A percentile compares a stretch with the other conserved stretches of the same genome.
These are phyloP conservation scores for Notothenia coriiceps DNA, from an alignment of 2,113 vertebrate genomes.

Conservation along the genomic window DNA sequence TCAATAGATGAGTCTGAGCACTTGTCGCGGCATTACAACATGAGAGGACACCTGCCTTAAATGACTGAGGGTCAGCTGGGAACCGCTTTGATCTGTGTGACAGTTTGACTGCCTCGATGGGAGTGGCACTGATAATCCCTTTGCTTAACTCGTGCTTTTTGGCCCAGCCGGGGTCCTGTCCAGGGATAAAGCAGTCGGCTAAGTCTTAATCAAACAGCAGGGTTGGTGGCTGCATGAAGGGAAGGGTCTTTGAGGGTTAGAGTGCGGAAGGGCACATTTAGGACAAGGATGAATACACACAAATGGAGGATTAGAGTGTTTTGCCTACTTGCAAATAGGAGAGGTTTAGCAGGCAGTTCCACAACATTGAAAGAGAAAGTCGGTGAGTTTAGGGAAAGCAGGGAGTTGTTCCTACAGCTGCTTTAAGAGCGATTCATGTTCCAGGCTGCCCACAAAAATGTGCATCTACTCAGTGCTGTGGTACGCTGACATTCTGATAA, in stretches of 20 bases:
- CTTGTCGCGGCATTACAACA: conserved; percentile 81
- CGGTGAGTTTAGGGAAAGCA: conserved; percentile 40
- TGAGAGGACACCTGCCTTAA: conserved; percentile 86
- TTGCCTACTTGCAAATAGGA: conserved; percentile 77
- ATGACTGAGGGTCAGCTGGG: conserved; percentile 84
- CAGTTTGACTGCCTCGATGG: conserved; percentile 89
- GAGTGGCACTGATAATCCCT: conserved; percentile 91
- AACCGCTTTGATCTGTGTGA: conserved; percentile 90
- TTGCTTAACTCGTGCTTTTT: conserved; percentile 92
- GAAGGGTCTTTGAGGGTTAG: conserved; percentile 77
- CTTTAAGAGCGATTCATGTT: conserved; percentile 14
- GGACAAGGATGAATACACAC: conserved; percentile 78
- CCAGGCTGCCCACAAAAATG: not conserved
- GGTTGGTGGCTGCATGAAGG: conserved; percentile 75
- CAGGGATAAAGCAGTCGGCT: conserved; percentile 87
- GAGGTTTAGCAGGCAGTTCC: conserved; percentile 61
- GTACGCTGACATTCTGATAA: conserved; percentile 33
- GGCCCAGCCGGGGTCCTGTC: conserved; percentile 89
- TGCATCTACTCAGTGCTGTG: conserved; percentile 22
- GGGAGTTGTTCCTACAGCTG: conserved; percentile 36
- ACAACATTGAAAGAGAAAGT: conserved; percentile 50
- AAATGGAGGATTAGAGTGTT: conserved; percentile 80
- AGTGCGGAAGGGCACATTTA: conserved; percentile 78
- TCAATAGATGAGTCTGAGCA: conserved; percentile 59
- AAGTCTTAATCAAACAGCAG: conserved; percentile 92